Percentiles rank a stretch among this genome's conserved stretches.
These are phyloP conservation scores for Gymnoscopelus braueri DNA, from an alignment of 2,797 vertebrate genomes.

Conservation along the genomic window DNA sequence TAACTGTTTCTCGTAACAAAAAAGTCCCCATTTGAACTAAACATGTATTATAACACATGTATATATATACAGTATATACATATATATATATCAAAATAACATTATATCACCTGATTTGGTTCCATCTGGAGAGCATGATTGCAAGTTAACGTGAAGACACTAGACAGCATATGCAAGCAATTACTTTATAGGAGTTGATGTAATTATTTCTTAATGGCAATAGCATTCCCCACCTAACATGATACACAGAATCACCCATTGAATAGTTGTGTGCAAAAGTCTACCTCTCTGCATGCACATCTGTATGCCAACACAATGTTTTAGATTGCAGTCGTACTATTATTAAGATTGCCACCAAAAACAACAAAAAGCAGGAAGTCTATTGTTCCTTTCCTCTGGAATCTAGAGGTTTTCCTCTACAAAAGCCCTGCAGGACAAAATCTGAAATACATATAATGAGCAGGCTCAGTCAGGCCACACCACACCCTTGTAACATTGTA, in stretches of 20 bases:
- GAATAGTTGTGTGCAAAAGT: neutral
- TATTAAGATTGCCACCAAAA: too few species aligned
- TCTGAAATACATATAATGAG: neutral
- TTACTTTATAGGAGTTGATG: slow-evolving; percentile 8
- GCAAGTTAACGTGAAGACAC: slow-evolving; percentile 3
- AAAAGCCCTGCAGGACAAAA: neutral
- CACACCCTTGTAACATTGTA: neutral
- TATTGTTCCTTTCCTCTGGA: too few species aligned
- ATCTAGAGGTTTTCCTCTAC: too few species aligned
- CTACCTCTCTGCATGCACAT: neutral
- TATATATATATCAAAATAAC: too few species aligned
- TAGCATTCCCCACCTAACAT: neutral
- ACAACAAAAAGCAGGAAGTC: too few species aligned
- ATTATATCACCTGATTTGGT: neutral
- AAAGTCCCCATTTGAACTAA: neutral
- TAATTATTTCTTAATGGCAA: neutral
- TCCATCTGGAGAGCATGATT: slow-evolving; percentile 1
- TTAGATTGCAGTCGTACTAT: too few species aligned
- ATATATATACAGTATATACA: too few species aligned
- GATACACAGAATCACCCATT: neutral
- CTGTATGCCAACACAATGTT: neutral
- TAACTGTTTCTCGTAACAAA: slow-evolving; percentile 12
- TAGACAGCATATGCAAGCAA: neutral
- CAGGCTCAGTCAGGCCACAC: neutral
- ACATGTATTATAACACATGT: too few species aligned